Conservation (phyloP, 2,888 invertebrate species). For the Morinoia aosen region DNA sequence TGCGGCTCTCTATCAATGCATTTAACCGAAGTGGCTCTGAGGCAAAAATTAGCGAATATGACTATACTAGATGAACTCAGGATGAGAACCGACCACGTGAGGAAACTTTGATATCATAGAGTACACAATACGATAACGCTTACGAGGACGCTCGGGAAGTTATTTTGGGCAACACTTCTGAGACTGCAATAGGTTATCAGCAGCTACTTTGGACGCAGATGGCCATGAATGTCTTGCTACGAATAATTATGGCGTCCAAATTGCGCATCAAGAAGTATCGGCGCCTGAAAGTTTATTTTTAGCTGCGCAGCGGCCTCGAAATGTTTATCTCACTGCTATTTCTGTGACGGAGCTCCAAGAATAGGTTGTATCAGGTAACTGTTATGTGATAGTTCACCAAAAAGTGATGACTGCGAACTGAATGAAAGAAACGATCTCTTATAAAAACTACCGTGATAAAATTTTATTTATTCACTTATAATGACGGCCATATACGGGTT, state of each 20-base stretch:
- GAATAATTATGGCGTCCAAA: neutral
- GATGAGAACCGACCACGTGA: too few relatives aligned
- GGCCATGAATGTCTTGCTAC: neutral
- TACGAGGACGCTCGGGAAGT: neutral
- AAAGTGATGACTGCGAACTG: too few relatives aligned
- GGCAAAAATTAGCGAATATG: too few relatives aligned
- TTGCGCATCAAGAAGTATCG: neutral
- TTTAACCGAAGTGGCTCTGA: too few relatives aligned
- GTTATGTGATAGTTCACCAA: too few relatives aligned
- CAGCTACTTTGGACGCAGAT: neutral
- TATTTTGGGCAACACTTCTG: neutral
- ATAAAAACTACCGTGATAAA: too few relatives aligned
- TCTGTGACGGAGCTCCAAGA: neutral
- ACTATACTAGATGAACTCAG: too few relatives aligned
- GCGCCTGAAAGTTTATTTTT: neutral
- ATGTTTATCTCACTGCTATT: neutral
- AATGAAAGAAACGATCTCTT: too few relatives aligned
- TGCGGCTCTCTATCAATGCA: too few relatives aligned
- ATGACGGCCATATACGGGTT: too few relatives aligned
- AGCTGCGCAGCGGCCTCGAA: neutral
- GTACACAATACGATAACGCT: neutral
- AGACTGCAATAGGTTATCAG: neutral
- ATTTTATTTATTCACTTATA: too few relatives aligned
- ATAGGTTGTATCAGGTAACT: too few relatives aligned
- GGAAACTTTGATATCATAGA: neutral